Conservation (phyloP, 2,888 invertebrate genomes). For the Agonum fuliginosum region DNA sequence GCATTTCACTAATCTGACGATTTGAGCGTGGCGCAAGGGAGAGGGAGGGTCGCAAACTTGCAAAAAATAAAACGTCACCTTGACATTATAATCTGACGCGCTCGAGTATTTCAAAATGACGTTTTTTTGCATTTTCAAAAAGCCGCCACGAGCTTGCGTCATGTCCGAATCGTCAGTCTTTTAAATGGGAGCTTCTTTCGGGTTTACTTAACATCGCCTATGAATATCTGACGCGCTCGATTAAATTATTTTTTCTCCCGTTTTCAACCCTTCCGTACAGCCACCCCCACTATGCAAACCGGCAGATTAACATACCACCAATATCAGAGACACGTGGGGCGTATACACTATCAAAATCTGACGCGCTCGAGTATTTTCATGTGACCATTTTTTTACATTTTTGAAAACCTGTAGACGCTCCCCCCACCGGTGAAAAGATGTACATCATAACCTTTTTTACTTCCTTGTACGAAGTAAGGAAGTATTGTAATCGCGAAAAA, state of each 20-base stretch:
- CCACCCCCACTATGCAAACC: constrained; percentile 61
- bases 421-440: constrained; percentile 59
- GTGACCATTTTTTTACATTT: constrained; percentile 60
- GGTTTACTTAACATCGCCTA: constrained; percentile 61
- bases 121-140: constrained; percentile 60
- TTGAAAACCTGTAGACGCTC: constrained; percentile 57
- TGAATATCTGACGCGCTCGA: constrained; percentile 61
- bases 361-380: constrained; percentile 56
- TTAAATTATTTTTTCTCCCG: constrained; percentile 61
- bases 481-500: no score
- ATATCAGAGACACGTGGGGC: constrained; percentile 60
- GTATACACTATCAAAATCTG: constrained; percentile 59
- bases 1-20: no score
- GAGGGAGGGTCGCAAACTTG: no score
- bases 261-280: constrained; percentile 53
- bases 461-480: no score
- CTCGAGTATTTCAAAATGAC: constrained; percentile 61
- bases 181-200: no score
- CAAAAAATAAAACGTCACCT: no score
- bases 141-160: no score
- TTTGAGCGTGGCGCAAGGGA: no score
- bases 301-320: constrained; percentile 62
- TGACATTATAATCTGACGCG: constrained; percentile 63
- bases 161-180: no score
- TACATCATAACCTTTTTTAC: constrained; percentile 55